Conservation (phyloP, 2,113 vertebrate genomes). For the Lophochroa leadbeateri region DNA sequence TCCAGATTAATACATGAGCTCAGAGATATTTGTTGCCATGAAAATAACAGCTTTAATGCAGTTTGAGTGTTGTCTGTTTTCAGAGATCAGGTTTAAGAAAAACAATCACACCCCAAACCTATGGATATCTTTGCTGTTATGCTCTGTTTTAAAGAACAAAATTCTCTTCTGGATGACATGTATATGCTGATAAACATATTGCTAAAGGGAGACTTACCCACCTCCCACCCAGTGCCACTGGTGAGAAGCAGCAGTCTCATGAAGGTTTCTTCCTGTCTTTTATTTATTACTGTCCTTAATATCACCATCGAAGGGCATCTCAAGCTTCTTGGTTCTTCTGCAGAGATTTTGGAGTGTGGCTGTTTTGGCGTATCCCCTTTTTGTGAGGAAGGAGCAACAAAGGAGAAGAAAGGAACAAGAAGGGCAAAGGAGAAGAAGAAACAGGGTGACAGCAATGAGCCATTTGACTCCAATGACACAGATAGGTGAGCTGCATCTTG, state of each 20-base stretch:
- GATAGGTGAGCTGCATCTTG: not conserved
- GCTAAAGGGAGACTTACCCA: not conserved
- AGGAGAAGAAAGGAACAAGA: not conserved
- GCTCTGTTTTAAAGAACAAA: not conserved
- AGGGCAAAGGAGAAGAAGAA: not conserved
- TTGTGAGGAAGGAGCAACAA: not conserved
- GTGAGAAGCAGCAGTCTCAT: not conserved
- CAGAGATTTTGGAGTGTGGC: not conserved
- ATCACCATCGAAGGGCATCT: not conserved
- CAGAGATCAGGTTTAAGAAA: not conserved
- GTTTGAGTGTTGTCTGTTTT: conserved; percentile 13
- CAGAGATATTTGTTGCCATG: conserved; percentile 38
- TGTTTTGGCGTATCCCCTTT: not conserved
- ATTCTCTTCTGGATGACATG: not conserved
- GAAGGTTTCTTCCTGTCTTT: not conserved
- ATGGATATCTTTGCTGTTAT: not conserved
- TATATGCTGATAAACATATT: not conserved
- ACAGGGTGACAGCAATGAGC: not conserved
- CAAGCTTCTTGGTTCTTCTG: not conserved
- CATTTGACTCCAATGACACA: not conserved
- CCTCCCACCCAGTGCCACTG: not conserved
- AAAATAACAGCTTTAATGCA: conserved; percentile 36
- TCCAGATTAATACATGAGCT: conserved; percentile 40
- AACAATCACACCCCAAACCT: not conserved
- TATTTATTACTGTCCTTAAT: not conserved